phyloP scores from a whole-genome alignment of 1,140 invertebrate species.

The Aphis gossypii region DNA sequence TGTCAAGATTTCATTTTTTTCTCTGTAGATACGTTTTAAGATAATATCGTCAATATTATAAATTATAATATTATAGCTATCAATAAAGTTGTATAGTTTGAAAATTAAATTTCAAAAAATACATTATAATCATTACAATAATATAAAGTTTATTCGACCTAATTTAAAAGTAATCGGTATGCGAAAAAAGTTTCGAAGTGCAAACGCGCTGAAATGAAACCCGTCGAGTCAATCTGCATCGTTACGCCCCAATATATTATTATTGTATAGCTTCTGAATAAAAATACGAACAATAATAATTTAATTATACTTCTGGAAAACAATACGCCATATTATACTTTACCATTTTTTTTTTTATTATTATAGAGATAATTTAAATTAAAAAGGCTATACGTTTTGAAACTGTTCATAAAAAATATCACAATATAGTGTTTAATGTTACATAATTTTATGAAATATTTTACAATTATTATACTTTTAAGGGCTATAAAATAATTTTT shows the following conservation, averaged over 20 bases:
- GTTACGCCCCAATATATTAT: background rate
- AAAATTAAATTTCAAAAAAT: background rate
- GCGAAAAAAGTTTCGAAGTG: background rate
- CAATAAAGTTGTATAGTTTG: background rate
- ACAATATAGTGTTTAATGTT: background rate
- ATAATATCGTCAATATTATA: background rate
- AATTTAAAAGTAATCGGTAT: background rate
- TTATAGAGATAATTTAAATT: background rate
- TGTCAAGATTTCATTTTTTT: background rate
- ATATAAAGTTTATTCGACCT: background rate
- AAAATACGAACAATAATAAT: background rate
- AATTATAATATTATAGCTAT: background rate
- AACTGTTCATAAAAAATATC: background rate
- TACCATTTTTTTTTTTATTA: background rate
- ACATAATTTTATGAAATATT: background rate
- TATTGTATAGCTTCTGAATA: background rate
- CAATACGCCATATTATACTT: background rate
- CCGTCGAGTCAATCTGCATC: no score
- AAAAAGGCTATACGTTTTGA: background rate
- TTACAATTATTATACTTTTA: background rate
- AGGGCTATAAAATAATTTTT: background rate
- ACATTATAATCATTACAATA: background rate
- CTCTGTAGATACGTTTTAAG: fast-evolving
- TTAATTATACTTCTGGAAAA: background rate
- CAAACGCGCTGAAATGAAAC: background rate